phyloP scores from a whole-genome alignment of 1,140 invertebrate genomes.

The Cyclargus thomasi region DNA sequence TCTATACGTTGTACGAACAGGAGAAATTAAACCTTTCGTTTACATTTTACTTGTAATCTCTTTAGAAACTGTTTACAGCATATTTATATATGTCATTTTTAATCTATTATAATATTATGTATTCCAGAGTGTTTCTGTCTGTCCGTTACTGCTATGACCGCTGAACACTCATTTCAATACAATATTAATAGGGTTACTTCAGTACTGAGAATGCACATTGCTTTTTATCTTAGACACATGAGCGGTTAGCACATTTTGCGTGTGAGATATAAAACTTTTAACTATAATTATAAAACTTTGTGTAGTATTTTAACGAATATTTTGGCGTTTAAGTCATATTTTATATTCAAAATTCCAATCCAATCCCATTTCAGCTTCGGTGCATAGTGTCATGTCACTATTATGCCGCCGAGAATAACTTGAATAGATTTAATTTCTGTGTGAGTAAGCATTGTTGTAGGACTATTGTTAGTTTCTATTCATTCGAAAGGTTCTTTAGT shows the following conservation, averaged over 20 bases:
- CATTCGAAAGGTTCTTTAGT: slow-evolving; percentile 12
- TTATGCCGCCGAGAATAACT: slow-evolving; percentile 16
- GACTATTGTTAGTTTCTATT: slow-evolving; percentile 11
- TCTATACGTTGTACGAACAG: not conserved
- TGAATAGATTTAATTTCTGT: slow-evolving; percentile 18
- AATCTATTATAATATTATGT: no score
- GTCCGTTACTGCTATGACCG: no score
- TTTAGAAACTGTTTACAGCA: no score
- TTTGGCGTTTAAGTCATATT: not conserved
- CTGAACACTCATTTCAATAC: no score
- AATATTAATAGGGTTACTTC: no score
- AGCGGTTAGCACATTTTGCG: no score
- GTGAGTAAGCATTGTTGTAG: slow-evolving; percentile 13
- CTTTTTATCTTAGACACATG: no score
- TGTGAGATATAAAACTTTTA: not conserved
- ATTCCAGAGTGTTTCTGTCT: no score
- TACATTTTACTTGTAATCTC: no score
- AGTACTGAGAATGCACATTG: no score
- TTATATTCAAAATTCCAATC: not conserved
- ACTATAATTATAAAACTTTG: not conserved
- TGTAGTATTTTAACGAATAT: not conserved
- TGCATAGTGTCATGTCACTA: not conserved
- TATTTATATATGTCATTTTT: no score
- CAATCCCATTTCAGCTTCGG: not conserved
- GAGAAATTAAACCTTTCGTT: not conserved